Conservation (phyloP, 2,797 vertebrate genomes). For the Falco concolor region DNA sequence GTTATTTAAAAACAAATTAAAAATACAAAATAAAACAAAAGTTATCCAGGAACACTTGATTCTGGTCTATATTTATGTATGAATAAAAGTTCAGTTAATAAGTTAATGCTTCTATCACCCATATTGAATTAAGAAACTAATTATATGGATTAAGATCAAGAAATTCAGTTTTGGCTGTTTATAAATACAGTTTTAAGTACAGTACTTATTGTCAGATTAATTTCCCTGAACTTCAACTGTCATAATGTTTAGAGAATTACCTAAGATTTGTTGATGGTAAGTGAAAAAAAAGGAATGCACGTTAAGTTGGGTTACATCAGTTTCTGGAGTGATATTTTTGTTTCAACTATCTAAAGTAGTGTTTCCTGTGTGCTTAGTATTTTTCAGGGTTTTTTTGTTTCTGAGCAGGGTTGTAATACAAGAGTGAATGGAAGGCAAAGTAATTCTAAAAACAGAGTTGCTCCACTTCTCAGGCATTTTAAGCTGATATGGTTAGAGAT, state of each 20-base stretch:
- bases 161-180: background rate
- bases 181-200: background rate
- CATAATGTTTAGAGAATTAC: background rate
- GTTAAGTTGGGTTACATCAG: background rate
- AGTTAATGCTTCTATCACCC: background rate
- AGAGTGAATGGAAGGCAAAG: no score
- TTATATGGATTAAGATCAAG: background rate
- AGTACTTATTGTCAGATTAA: background rate
- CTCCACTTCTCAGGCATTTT: no score
- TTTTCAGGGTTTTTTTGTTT: no score
- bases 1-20: no score
- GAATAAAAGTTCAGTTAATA: background rate
- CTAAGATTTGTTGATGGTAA: background rate
- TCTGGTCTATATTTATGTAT: no score
- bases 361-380: no score
- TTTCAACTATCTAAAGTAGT: rapidly evolving
- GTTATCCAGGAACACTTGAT: no score
- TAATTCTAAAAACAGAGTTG: no score
- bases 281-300: background rate
- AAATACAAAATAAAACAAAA: no score
- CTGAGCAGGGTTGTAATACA: no score
- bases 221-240: background rate
- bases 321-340: background rate
- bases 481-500: background rate
- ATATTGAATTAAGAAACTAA: background rate